Base-by-base conservation (phyloP, 2,113 vertebrate species). In the Nansenia antarctica region DNA sequence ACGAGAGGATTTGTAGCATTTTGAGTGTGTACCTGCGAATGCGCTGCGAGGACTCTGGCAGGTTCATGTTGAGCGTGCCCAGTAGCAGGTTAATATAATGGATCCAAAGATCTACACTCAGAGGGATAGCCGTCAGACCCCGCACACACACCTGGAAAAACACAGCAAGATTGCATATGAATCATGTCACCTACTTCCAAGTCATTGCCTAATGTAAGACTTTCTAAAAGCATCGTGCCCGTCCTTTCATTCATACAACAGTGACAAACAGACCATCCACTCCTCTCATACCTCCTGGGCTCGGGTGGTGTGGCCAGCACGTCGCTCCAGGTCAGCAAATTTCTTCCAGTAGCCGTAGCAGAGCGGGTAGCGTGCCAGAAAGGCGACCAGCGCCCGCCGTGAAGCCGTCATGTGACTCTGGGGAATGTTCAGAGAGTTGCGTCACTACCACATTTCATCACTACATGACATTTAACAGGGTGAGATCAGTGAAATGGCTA, bases 331-430 rank as follows among this genome's bases (percentile, higher is more conserved):
- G 72, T 96, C 95, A 0, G 92, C 90, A 67, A 90, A 95, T 57
- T 95, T 96, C 67, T 94, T 95, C 95, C 95, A 96, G 81, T 95
- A 96, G 49, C 94, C 94, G 0, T 96, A 95, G 75, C 94, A 95
- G 20, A 95, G 92, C 0, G 95, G 94, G 61, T 94, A 95, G 2
- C 86, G 88, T 1, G 34, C 5, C 6, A 96, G 92, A 62, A 96
- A 96, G 14, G 89, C 92, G 15, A 86, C 88, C 1, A 94, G 90
- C 0, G 93, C 89, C 47, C 85, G 90, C 29, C 90, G 92, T 8
- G 91, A 93, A 0, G 91, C 91, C 0, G 65, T 78, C 9, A 92
- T 65, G 62, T 95, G 89, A 69, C 92, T 89, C 95, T 95, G 82
- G 0, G 65, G 37, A 35, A 0, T 12, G 20, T n/a, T 49, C 8